phyloP scores from a whole-genome alignment of 2,113 vertebrate genomes.

The Falco punctatus region DNA sequence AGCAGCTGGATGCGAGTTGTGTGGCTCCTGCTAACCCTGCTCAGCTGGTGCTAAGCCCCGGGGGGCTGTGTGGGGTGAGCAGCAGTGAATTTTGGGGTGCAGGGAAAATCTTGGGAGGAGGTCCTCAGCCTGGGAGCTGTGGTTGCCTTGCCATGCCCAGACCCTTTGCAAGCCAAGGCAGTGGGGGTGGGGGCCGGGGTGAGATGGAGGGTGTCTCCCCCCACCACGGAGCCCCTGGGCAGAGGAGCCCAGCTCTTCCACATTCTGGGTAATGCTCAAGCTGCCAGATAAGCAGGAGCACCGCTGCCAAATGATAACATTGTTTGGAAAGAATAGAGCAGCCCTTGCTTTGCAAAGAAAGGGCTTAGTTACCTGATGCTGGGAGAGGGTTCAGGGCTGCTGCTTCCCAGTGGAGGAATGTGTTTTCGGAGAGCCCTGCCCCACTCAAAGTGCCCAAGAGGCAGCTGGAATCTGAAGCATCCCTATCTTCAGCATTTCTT shows the following conservation, averaged over 20 bases:
- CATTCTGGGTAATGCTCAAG: constrained; percentile 43
- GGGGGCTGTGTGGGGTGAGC: not conserved
- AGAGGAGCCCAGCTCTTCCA: constrained; percentile 35
- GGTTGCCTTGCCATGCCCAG: not conserved
- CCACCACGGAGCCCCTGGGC: not conserved
- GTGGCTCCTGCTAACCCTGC: not conserved
- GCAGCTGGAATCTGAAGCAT: constrained; percentile 53
- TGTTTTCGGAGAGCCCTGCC: constrained; percentile 20
- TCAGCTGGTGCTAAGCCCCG: not conserved
- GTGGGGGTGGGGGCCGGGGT: too few relatives aligned
- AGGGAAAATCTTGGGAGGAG: not conserved
- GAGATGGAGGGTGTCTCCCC: not conserved
- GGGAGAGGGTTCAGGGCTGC: not conserved
- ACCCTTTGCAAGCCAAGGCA: not conserved
- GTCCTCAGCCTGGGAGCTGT: not conserved
- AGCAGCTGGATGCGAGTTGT: not conserved
- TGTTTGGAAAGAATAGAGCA: constrained; percentile 49
- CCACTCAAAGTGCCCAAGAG: not conserved
- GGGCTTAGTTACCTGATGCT: not conserved
- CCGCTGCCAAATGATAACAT: constrained; percentile 36
- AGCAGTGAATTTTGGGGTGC: not conserved
- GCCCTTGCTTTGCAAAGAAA: constrained; percentile 19
- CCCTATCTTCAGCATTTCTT: constrained; percentile 21
- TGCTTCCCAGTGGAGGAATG: constrained; percentile 23
- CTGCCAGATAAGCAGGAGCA: constrained; percentile 39